phyloP scores from a whole-genome alignment of 2,797 vertebrate species.

The Siniperca obscura region DNA sequence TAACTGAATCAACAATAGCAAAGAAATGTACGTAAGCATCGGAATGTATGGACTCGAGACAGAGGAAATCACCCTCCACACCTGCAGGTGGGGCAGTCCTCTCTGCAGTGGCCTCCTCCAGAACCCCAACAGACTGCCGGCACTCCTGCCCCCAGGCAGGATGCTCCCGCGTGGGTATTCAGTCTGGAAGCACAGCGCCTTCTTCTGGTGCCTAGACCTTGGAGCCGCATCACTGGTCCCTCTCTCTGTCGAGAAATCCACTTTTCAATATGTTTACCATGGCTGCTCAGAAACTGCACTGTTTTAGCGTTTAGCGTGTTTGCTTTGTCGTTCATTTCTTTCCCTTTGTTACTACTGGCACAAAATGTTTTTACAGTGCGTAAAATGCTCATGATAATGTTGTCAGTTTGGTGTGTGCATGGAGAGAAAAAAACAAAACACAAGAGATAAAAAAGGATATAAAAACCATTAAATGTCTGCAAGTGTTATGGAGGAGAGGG shows the following conservation, averaged over 20 bases:
- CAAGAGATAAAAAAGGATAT: constrained; percentile 64
- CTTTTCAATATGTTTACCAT: constrained; percentile 80
- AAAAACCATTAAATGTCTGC: constrained; percentile 82
- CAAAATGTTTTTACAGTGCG: constrained; percentile 80
- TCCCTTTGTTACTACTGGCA: constrained; percentile 79
- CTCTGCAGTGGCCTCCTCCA: constrained; percentile 68
- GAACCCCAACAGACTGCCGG: constrained; percentile 68
- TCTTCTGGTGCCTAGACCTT: constrained; percentile 84
- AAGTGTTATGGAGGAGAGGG: constrained; percentile 81
- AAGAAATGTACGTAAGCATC: constrained; percentile 82
- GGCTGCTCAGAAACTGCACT: constrained; percentile 66
- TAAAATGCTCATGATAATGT: constrained; percentile 85
- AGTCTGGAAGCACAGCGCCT: constrained; percentile 82
- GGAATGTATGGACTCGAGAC: constrained; percentile 84
- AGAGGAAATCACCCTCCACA: constrained; percentile 69
- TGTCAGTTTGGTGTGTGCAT: constrained; percentile 90
- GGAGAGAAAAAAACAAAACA: constrained; percentile 83
- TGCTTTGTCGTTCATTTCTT: constrained; percentile 72
- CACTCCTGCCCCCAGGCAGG: constrained; percentile 45
- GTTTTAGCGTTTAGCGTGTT: constrained; percentile 55
- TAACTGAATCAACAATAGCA: constrained; percentile 74
- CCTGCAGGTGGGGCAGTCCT: constrained; percentile 59
- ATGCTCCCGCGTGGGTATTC: constrained; percentile 67
- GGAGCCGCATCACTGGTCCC: constrained; percentile 81
- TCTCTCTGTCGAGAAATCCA: constrained; percentile 60